A percentile compares a stretch with the other conserved stretches of the same genome.
phyloP scores from a whole-genome alignment of 1,140 invertebrate genomes.

The Sycophila sp. region DNA sequence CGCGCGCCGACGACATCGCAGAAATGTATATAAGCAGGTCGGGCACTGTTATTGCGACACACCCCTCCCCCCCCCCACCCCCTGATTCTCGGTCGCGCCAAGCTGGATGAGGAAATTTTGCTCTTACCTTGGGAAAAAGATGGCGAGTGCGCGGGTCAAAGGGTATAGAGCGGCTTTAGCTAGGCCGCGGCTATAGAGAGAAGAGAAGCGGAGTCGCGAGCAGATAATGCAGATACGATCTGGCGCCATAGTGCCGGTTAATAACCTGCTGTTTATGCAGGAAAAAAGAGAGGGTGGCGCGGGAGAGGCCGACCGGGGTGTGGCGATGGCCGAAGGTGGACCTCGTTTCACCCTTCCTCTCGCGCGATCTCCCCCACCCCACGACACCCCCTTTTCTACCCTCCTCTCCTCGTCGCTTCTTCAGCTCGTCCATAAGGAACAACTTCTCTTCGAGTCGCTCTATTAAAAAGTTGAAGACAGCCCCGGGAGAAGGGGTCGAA shows the following conservation, averaged over 20 bases:
- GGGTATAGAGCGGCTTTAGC: too few species aligned
- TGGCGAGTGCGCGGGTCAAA: too few species aligned
- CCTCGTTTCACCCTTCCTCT: constrained; percentile 33
- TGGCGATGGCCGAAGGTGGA: constrained; percentile 2
- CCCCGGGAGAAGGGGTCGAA: not conserved
- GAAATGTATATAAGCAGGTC: too few species aligned
- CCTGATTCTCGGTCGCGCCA: too few species aligned
- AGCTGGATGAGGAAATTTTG: too few species aligned
- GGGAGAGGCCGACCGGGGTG: not conserved
- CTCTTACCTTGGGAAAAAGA: too few species aligned
- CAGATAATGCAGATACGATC: constrained; percentile 54
- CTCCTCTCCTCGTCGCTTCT: not conserved
- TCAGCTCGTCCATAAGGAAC: constrained; percentile 12
- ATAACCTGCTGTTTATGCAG: constrained; percentile 57
- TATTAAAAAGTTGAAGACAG: constrained; percentile 54
- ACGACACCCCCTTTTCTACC: not conserved
- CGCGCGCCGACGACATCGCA: too few species aligned
- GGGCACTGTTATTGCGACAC: too few species aligned
- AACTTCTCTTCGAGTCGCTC: constrained; percentile 37
- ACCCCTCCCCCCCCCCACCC: too few species aligned
- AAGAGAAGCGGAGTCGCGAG: not conserved
- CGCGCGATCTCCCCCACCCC: not conserved
- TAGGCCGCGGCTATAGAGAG: not conserved
- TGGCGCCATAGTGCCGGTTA: constrained; percentile 46
- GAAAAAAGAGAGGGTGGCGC: constrained; percentile 40